Evolutionary conservation across 2,888 invertebrate species (phyloP).

Genomic region (Conus canariensis): DNA sequence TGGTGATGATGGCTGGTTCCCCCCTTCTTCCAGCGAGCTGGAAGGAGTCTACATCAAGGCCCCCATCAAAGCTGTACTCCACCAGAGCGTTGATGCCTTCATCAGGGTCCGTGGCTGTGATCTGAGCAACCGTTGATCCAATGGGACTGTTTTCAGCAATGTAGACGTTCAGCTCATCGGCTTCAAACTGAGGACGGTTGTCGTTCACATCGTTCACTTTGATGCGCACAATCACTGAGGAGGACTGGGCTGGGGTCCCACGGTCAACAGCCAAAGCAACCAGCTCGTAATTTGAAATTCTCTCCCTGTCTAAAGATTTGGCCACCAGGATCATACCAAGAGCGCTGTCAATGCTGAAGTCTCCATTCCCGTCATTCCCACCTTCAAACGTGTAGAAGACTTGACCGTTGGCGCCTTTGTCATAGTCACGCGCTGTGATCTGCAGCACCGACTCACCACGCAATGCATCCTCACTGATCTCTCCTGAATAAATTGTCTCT

Average conservation of each 20-base stretch:
- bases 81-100: conserved; percentile 95
- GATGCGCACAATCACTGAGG: conserved; percentile 88
- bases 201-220: conserved; percentile 97
- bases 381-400: conserved; percentile 84
- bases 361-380: conserved; percentile 86
- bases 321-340: conserved; percentile 95
- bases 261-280: conserved; percentile 93
- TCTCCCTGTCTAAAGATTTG: conserved; percentile 94
- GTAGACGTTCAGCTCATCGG: conserved; percentile 91
- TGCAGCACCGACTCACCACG: conserved; percentile 94
- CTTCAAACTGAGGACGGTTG: conserved; percentile 93
- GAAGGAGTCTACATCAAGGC: conserved; percentile 90
- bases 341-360: conserved; percentile 94
- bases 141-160: conserved; percentile 98
- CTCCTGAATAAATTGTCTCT: conserved; percentile 90
- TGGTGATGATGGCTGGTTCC: conserved; percentile 89
- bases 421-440: conserved; percentile 93
- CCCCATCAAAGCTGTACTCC: conserved; percentile 94
- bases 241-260: conserved; percentile 85
- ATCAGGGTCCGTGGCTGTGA: conserved; percentile 94
- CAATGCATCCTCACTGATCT: conserved; percentile 92
- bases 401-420: conserved; percentile 91
- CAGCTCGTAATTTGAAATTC: conserved; percentile 90
- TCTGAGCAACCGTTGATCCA: conserved; percentile 94
- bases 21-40: conserved; percentile 84